phyloP scores from a whole-genome alignment of 2,113 vertebrate genomes.

The Stomatorhinus ivindoensis region DNA sequence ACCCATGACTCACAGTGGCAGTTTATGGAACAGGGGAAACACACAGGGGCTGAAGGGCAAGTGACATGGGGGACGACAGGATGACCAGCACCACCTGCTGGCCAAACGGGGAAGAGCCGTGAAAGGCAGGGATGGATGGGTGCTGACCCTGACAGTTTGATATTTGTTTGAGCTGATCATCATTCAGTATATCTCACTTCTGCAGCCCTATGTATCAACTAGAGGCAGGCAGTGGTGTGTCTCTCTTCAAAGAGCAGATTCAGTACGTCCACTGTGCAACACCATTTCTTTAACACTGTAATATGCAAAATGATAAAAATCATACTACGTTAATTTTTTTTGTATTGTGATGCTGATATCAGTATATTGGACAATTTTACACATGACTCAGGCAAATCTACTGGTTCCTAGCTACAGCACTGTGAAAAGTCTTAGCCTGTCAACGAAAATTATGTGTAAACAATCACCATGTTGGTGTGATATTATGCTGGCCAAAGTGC shows the following conservation, averaged over 20 bases:
- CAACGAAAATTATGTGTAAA: neutral
- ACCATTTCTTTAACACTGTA: neutral
- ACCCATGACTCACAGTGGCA: too few relatives aligned
- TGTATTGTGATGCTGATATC: neutral
- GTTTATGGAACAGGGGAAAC: too few relatives aligned
- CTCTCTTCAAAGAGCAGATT: neutral
- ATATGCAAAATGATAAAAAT: neutral
- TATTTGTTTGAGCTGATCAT: neutral
- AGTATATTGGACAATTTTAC: neutral
- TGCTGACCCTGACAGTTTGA: neutral
- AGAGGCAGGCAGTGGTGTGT: neutral
- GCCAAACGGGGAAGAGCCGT: too few relatives aligned
- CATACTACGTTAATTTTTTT: neutral
- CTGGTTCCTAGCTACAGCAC: neutral
- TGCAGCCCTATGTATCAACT: neutral
- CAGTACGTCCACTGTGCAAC: neutral
- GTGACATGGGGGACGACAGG: too few relatives aligned
- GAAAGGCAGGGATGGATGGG: too few relatives aligned
- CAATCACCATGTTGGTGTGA: neutral
- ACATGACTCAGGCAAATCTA: neutral
- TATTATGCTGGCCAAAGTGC: neutral
- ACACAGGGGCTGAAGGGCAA: too few relatives aligned
- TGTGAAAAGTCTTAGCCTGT: neutral
- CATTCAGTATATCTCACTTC: neutral
- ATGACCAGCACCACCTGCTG: too few relatives aligned